phyloP scores from a whole-genome alignment of 2,888 invertebrate genomes.

The Desoria tigrina region DNA sequence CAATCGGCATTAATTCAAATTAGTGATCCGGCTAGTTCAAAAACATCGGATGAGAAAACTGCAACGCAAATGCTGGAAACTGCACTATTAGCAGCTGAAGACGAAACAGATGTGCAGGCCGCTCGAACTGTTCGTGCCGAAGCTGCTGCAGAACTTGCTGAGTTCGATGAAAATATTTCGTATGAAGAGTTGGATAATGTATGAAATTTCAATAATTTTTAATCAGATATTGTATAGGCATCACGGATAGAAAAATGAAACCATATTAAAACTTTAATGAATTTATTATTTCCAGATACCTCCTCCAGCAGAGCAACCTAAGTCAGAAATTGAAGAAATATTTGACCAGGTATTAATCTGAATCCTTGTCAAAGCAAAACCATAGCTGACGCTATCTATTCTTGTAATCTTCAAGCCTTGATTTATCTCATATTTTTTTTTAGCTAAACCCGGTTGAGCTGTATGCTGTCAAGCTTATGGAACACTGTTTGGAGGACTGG shows the following conservation, averaged over 20 bases:
- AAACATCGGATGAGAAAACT: constrained; percentile 17
- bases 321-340: constrained; percentile 20
- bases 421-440: too few species aligned
- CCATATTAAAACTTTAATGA: too few species aligned
- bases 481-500: constrained; percentile 77
- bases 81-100: constrained; percentile 88
- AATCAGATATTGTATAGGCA: background rate
- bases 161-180: constrained; percentile 93
- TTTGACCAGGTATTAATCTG: constrained; percentile 13
- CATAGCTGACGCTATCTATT: too few species aligned
- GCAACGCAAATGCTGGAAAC: constrained; percentile 61
- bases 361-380: background rate
- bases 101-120: constrained; percentile 90
- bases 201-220: constrained; percentile 8
- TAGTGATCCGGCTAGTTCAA: background rate
- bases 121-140: constrained; percentile 87
- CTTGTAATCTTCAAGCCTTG: too few species aligned
- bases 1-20: too few species aligned
- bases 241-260: background rate
- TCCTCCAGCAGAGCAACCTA: constrained; percentile 6
- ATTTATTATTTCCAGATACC: background rate
- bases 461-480: constrained; percentile 91
- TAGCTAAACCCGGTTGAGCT: constrained; percentile 91
- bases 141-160: constrained; percentile 83
- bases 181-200: constrained; percentile 61